phyloP scores from a whole-genome alignment of 2,113 vertebrate species.

The Cryptomyrus ogoouensis region DNA sequence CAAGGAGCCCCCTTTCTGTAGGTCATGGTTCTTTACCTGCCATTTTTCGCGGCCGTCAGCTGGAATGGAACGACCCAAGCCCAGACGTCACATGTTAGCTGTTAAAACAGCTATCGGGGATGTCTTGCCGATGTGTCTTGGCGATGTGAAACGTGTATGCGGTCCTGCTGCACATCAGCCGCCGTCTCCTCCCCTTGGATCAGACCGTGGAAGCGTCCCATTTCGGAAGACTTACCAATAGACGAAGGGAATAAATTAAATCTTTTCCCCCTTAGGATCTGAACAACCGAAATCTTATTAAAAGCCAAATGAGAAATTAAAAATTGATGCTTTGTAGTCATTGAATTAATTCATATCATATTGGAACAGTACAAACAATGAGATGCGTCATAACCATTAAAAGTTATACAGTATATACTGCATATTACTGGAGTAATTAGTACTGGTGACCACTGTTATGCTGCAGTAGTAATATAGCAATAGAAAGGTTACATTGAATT shows the following conservation, averaged over 20 bases:
- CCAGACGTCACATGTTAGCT: background rate
- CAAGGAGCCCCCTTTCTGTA: background rate
- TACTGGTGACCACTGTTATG: background rate
- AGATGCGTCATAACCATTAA: background rate
- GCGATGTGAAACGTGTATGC: background rate
- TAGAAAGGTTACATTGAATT: background rate
- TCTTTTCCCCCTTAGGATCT: background rate
- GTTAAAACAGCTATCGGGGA: background rate
- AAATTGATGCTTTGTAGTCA: slow-evolving; percentile 3
- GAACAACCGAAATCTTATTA: background rate
- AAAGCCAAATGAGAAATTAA: background rate
- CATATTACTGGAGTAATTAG: background rate
- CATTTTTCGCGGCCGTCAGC: background rate
- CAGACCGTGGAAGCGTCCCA: background rate
- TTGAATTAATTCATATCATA: background rate
- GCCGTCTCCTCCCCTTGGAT: background rate
- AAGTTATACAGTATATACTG: background rate
- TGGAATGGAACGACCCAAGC: background rate
- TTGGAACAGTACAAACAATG: background rate
- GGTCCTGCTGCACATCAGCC: background rate
- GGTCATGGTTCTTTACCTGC: background rate
- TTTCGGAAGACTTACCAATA: background rate
- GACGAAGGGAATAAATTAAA: background rate
- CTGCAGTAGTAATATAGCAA: background rate
- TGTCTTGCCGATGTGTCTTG: background rate